A percentile compares a stretch with the other conserved stretches of the same genome.
These are phyloP conservation scores for Coptotermes formosanus DNA, from an alignment of 1,140 invertebrate genomes.

Conservation along the genomic window DNA sequence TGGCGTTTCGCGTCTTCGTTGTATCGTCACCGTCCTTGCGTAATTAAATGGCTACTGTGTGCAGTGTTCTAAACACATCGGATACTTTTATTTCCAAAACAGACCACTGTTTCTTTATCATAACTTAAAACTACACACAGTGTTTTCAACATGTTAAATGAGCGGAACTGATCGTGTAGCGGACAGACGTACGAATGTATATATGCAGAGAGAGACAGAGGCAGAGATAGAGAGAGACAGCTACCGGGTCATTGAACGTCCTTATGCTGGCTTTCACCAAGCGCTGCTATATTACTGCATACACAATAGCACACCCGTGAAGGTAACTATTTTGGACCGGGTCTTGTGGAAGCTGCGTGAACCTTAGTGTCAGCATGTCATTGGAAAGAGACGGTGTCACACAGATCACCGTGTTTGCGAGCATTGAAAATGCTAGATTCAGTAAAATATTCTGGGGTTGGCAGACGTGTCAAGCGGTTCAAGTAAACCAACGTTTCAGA, in stretches of 20 bases:
- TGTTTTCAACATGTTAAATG: not conserved
- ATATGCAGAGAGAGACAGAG: too few species aligned
- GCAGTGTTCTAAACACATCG: too few species aligned
- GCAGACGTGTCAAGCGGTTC: too few species aligned
- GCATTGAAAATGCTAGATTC: too few species aligned
- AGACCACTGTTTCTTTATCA: not conserved
- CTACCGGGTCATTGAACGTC: not conserved
- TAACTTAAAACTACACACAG: not conserved
- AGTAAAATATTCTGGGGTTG: too few species aligned
- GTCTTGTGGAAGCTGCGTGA: not conserved
- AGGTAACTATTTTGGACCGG: not conserved
- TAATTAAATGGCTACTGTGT: too few species aligned
- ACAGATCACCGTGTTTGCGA: too few species aligned
- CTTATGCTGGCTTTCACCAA: not conserved
- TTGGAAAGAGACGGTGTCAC: too few species aligned
- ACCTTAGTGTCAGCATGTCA: not conserved
- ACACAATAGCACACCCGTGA: not conserved
- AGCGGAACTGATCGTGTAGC: not conserved
- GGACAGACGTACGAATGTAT: not conserved
- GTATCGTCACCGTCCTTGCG: too few species aligned
- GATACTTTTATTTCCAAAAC: not conserved
- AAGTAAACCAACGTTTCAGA: too few species aligned
- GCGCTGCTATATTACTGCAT: not conserved
- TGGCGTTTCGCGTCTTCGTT: too few species aligned
- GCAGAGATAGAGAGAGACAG: not conserved